Evolutionary conservation across 1,140 invertebrate species (phyloP), one percentile per base, ranked within the genome.

Genomic region (Acromyrmex echinatior): DNA sequence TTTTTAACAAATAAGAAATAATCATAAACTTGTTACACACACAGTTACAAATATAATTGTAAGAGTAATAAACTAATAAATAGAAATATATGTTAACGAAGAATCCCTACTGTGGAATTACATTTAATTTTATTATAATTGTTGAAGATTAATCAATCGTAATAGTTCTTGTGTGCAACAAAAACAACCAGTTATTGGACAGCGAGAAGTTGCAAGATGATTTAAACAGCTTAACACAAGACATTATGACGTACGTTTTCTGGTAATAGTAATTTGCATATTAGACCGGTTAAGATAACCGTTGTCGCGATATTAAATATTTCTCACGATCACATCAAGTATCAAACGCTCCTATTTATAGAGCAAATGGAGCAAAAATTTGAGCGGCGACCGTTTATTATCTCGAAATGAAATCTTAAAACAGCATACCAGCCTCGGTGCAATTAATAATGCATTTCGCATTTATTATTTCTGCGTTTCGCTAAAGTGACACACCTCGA

Each of bases 371-470:
- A 65, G 80, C 39, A 82, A 82, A 82, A 82, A 35, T 82, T 82
- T 74, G 14, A 18, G 25, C 25, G 12, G 25, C 68, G 21, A 28
- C 7, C 31, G 35, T 71, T 73, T 14, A n/a, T 73, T 82, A 82
- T 82, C 80, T 73, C 12, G 39, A 31, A 74, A 80, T 74, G 68
- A 39, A 58, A 74, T 82, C 80, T 82, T 31, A 58, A 60, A 62
- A 18, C 39, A 3, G 68, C 80, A 51, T 74, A 31, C 53, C 80
- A 12, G 78, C 21, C 65, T 18, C 39, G 53, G 51, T 25, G 56
- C 10, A 82, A 82, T 82, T 82, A 82, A 82, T 82, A 82, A 82
- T 82, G 39, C 39, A 82, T 82, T 49, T 73, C 56, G 80, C 80
- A 74, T 82, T 60, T 35, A 53, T 74, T 82, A 82, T 39, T 60